Percentiles rank a stretch among this genome's conserved stretches.
Evolutionary conservation across 2,888 invertebrate species (phyloP).

Genomic region (Teleogryllus oceanicus): DNA sequence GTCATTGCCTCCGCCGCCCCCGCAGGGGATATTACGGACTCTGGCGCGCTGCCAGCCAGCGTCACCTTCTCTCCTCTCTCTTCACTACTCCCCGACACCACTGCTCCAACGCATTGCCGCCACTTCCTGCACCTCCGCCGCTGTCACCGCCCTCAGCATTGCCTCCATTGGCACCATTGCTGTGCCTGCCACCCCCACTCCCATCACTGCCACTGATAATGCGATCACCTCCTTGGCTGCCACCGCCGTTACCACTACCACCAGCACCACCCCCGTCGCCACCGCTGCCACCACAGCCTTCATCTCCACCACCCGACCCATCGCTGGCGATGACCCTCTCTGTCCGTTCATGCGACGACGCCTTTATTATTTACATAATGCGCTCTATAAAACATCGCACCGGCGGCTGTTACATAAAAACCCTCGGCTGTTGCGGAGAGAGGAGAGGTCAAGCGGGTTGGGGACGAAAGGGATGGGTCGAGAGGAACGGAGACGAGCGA

Average conservation of each 20-base stretch:
- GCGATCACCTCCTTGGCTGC: too few relatives aligned
- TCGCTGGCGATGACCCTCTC: too few relatives aligned
- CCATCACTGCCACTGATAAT: constrained; percentile 36
- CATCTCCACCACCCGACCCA: not conserved
- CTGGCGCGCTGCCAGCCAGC: not conserved
- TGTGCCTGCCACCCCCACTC: constrained; percentile 40
- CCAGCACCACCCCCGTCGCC: not conserved
- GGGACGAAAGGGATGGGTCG: too few relatives aligned
- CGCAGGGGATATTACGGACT: not conserved
- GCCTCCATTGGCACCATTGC: constrained; percentile 39
- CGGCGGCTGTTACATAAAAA: too few relatives aligned
- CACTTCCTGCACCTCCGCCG: too few relatives aligned
- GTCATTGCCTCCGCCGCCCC: not conserved
- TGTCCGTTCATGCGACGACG: too few relatives aligned
- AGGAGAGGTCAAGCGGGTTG: too few relatives aligned
- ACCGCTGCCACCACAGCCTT: not conserved
- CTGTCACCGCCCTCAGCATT: constrained; percentile 30
- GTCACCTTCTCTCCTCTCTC: not conserved
- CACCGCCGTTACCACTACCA: not conserved
- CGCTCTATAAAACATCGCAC: too few relatives aligned
- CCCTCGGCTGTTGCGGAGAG: too few relatives aligned
- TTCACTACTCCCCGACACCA: not conserved
- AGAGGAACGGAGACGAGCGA: too few relatives aligned
- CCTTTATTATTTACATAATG: too few relatives aligned
- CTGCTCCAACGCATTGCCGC: not conserved